Base-by-base conservation (phyloP, 2,797 vertebrate species). In the Ficedula albicollis region DNA sequence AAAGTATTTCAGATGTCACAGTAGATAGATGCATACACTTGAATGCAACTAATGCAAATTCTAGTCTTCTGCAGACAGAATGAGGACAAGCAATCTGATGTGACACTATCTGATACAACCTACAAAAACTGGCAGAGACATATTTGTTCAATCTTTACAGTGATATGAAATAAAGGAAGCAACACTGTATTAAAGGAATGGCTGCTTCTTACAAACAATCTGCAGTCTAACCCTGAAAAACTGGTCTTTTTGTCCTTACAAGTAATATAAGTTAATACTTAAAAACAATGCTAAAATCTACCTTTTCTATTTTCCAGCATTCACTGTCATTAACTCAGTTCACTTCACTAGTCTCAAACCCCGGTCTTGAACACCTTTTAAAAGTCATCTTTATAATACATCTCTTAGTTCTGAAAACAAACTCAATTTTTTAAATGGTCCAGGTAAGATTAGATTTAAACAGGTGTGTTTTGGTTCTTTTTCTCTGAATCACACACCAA, bases 61-160 rank as follows among this genome's bases (percentile, higher is more conserved):
- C 75, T 68, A 32, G 7, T 56, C 60, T 94, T 72, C 49, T 62
- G 69, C 64, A 91, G 84, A 92, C 58, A 91, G 90, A 96, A 96
- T 69, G 68, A 95, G 92, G 76, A 73, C 86, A 93, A 75, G 84
- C 62, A 81, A 51, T 55, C 76, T 83, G 75, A 87, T 73, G 82
- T 0, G 4, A 63, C 68, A 81, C 17, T 67, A 60, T 39, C 55
- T 59, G 34, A 82, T 78, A 87, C 41, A 88, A 62, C 12, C 38
- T 25, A 91, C 73, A 78, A 87, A 93, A 88, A 67, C 70, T 70
- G 74, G 58, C 49, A 95, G 51, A 88, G 21, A 89, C 49, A 36
- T 46, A 85, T 27, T 55, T 64, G 15, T 76, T 94, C 63, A 78
- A 41, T 26, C 52, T 32, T 74, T 72, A 59, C 8, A 38, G 17